Percentiles rank a stretch among this genome's conserved stretches.
Conservation (phyloP, 2,113 vertebrate genomes). For the Labeo rohita region DNA sequence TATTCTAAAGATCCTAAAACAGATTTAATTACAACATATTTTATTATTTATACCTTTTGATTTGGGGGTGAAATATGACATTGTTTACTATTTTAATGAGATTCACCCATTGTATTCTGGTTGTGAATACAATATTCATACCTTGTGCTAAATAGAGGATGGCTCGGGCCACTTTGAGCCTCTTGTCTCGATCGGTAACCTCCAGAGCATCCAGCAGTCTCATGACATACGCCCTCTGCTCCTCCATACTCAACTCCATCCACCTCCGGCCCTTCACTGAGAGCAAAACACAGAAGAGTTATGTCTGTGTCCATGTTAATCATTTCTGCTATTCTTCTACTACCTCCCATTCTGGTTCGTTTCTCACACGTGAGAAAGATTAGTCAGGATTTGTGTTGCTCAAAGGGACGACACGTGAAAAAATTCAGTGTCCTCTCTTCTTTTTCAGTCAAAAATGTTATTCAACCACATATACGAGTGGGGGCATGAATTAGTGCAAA, state of each 20-base stretch:
- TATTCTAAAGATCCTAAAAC: neutral
- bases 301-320: neutral
- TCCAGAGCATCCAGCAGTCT: constrained; percentile 90
- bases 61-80: neutral
- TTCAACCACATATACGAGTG: neutral
- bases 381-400: constrained; percentile 33
- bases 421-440: neutral
- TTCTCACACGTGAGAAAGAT: constrained; percentile 23
- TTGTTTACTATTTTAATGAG: neutral
- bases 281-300: neutral
- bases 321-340: neutral
- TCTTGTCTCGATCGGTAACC: constrained; percentile 88
- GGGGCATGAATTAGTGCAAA: neutral
- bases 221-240: constrained; percentile 90
- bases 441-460: neutral
- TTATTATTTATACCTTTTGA: neutral
- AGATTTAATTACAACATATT: neutral
- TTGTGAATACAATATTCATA: constrained; percentile 56
- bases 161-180: constrained; percentile 87
- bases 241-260: constrained; percentile 79
- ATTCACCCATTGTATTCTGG: neutral
- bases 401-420: neutral
- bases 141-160: constrained; percentile 96
- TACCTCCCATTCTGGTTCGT: neutral
- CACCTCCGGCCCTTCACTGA: constrained; percentile 83